Evolutionary conservation across 2,797 vertebrate genomes (phyloP), one percentile per base, ranked within the genome.

Genomic region (Salarias fasciatus): DNA sequence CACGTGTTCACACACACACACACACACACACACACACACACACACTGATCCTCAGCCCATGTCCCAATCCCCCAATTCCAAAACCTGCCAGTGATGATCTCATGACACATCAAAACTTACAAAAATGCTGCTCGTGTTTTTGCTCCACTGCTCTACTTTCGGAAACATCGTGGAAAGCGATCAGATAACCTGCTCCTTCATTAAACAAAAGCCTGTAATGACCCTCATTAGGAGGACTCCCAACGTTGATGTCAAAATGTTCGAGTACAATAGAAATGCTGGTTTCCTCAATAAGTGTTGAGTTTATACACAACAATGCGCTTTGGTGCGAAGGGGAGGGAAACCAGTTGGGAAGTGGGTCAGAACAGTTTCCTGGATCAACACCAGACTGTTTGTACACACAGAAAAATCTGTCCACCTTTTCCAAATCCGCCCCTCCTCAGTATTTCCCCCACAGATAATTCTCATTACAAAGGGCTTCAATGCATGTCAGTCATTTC

Each of bases 61-160:
- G 65, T 59, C 74, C 72, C 56, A 73, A 30, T 62, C 69, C 67
- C 75, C 84, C 66, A 72, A n/a, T 63, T 50, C 43, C 8, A 33
- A 75, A 70, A 73, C 72, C 73, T 57, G 77, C 78, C 82, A 87
- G 77, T 63, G 51, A 83, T 86, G 82, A 88, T 75, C 83, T 86
- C 84, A 84, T 80, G 78, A 77, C 77, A 77, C 59, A 76, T 29
- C 41, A 47, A 79, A 78, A 77, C 54, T 28, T 52, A 43, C 33
- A 70, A 75, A 83, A 81, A 75, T 53, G 50, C 61, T 56, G 41
- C 53, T 54, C 66, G 69, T 30, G 38, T 56, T 77, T 82, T 72
- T 74, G 60, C 68, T 60, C 78, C 18, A 18, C 18, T 24, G 18
- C 18, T 24, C 18, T 62, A 74, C 76, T 84, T 84, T 78, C 55